A percentile compares a stretch with the other conserved stretches of the same genome.
phyloP scores from a whole-genome alignment of 2,113 vertebrate species.

The Pelodiscus sinensis region DNA sequence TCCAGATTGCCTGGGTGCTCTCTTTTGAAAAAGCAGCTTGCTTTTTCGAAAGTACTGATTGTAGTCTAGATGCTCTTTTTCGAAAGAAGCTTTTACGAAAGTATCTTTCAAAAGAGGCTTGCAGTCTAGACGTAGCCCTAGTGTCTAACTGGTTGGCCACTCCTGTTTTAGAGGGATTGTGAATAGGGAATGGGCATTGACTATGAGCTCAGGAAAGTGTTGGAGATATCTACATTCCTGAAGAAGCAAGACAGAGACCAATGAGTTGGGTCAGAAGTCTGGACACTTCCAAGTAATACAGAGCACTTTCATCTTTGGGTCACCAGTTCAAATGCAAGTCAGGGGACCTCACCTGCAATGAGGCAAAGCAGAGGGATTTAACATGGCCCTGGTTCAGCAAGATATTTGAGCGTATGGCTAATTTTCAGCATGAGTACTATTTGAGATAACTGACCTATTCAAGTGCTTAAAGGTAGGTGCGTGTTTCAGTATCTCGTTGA shows the following conservation, averaged over 20 bases:
- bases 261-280: background rate
- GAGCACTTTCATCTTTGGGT: background rate
- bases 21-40: no score
- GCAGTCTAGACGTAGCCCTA: no score
- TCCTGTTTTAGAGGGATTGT: background rate
- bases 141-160: no score
- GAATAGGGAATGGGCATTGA: background rate
- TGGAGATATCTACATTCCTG: slow-evolving; percentile 17
- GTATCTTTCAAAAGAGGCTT: no score
- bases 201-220: background rate
- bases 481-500: fast-evolving
- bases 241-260: slow-evolving; percentile 36
- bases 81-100: no score
- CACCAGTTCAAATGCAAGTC: background rate
- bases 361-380: background rate
- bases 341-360: background rate
- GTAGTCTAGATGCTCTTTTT: no score
- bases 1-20: no score
- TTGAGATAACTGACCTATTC: background rate
- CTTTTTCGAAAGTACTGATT: no score
- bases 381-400: background rate
- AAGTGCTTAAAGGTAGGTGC: background rate
- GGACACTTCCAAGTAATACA: background rate
- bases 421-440: background rate
- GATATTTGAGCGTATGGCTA: background rate